A percentile compares a stretch with the other conserved stretches of the same genome.
phyloP scores from a whole-genome alignment of 2,888 invertebrate species.

The Aleiodes testaceus region DNA sequence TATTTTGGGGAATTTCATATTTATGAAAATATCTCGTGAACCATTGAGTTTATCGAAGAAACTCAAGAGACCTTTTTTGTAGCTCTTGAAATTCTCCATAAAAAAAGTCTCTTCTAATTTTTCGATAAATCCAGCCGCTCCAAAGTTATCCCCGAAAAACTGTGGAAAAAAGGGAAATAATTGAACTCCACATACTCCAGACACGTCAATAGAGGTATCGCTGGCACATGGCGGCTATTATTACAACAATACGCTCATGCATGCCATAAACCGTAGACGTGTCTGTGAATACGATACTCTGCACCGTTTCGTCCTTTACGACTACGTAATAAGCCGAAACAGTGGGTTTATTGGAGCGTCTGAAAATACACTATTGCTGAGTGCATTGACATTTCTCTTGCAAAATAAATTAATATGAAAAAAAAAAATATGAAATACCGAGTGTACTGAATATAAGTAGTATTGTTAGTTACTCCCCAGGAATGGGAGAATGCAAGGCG shows the following conservation, averaged over 20 bases:
- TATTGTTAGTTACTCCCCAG: not conserved
- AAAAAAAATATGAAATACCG: no score
- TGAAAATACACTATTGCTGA: not conserved
- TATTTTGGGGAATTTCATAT: no score
- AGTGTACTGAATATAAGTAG: not conserved
- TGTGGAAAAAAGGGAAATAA: not conserved
- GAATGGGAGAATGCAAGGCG: not conserved
- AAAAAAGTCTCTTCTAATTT: no score
- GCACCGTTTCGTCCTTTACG: conserved; percentile 14
- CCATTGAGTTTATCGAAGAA: no score
- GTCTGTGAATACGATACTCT: conserved; percentile 3
- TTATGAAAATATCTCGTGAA: no score
- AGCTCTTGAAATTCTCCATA: no score
- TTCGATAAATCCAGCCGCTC: no score
- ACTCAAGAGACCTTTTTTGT: no score
- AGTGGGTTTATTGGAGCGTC: not conserved
- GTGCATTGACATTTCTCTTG: no score
- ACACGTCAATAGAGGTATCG: not conserved
- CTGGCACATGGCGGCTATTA: conserved; percentile 12
- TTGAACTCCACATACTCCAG: conserved; percentile 1
- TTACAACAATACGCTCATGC: conserved; percentile 19
- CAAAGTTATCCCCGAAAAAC: no score
- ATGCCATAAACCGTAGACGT: not conserved
- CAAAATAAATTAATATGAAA: no score
- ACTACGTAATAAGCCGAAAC: conserved; percentile 16